Evolutionary conservation across 2,797 vertebrate species (phyloP).

Genomic region (Sciurus vulgaris): DNA sequence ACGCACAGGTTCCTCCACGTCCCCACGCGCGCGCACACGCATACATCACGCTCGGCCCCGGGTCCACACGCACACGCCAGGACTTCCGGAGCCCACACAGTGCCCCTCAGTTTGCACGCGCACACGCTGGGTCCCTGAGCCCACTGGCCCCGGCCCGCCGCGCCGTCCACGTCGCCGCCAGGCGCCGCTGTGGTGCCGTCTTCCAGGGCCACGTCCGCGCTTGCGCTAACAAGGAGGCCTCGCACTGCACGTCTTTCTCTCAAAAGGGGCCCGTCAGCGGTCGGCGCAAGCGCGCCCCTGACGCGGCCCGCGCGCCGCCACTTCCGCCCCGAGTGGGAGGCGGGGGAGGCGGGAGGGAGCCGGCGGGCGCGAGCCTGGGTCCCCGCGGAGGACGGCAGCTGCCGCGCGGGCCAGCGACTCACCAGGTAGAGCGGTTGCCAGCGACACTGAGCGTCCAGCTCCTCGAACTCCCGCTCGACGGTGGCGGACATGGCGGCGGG

Average conservation of each 20-base stretch:
- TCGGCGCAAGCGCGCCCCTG: slow-evolving; percentile 68
- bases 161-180: neutral
- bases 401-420: slow-evolving; percentile 83
- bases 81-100: no score
- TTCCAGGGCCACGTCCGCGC: neutral
- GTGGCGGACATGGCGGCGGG: slow-evolving; percentile 82
- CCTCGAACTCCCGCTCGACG: slow-evolving; percentile 94
- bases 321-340: slow-evolving; percentile 74
- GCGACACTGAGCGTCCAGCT: slow-evolving; percentile 91
- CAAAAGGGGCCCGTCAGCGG: neutral
- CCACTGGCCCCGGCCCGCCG: accelerated
- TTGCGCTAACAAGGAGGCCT: neutral
- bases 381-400: neutral
- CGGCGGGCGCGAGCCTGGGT: slow-evolving; percentile 33
- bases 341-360: slow-evolving; percentile 57
- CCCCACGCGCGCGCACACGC: no score
- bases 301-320: slow-evolving; percentile 61
- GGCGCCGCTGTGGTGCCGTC: slow-evolving; percentile 14
- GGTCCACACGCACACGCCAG: no score
- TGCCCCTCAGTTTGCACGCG: no score
- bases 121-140: no score
- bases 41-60: no score
- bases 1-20: neutral
- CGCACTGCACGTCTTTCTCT: no score
- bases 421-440: slow-evolving; percentile 95